These are phyloP conservation scores for Zosterops lateralis DNA, from an alignment of 2,113 vertebrate species.

Conservation along the genomic window DNA sequence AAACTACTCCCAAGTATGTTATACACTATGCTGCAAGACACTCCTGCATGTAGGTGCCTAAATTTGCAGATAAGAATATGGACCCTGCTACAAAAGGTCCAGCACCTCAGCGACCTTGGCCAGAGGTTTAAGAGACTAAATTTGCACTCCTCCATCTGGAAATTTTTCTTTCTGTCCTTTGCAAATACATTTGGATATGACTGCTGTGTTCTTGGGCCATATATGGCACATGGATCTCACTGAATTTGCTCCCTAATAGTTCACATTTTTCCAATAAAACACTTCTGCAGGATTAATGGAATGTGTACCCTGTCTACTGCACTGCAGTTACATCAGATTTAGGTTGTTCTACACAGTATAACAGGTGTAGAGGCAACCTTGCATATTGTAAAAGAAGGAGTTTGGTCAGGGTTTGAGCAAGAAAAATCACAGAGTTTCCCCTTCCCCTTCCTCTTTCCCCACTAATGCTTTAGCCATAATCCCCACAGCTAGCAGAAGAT, in stretches of 20 bases:
- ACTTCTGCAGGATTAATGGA: neutral
- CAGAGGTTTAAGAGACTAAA: neutral
- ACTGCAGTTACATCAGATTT: neutral
- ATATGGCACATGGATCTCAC: neutral
- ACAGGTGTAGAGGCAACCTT: neutral
- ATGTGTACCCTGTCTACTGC: fast-evolving
- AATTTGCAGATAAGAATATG: neutral
- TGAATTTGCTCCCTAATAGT: neutral
- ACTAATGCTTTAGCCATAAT: neutral
- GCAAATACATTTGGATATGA: neutral
- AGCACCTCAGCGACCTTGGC: neutral
- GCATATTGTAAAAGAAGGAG: neutral
- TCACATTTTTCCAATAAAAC: neutral
- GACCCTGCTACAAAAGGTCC: neutral
- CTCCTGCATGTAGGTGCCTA: fast-evolving
- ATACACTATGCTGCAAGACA: neutral
- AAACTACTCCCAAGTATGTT: neutral
- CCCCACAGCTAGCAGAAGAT: neutral
- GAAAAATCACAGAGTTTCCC: neutral
- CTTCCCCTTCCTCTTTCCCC: no score
- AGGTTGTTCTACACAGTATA: neutral
- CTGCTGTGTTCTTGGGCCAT: neutral
- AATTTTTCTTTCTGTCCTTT: neutral
- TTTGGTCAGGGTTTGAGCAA: neutral
- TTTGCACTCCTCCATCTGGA: neutral